Percentiles rank a stretch among this genome's conserved stretches.
Evolutionary conservation across 2,113 vertebrate species (phyloP).

Genomic region (Talpa occidentalis): DNA sequence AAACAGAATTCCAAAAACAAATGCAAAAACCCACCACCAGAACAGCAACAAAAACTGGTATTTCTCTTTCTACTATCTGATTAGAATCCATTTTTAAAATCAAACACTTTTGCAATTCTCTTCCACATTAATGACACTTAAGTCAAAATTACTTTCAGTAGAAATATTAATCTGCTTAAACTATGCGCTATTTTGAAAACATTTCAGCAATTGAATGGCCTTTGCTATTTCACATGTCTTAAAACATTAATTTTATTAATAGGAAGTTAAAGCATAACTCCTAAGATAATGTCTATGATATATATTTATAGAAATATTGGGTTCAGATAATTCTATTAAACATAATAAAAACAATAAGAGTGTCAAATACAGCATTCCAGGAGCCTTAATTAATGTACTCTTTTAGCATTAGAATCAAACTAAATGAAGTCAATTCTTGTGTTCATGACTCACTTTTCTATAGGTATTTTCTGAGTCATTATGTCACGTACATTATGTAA

Average conservation of each 20-base stretch:
- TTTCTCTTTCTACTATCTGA: background rate
- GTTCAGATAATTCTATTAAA: background rate
- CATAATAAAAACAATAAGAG: background rate
- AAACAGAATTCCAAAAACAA: background rate
- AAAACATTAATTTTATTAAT: slow-evolving; percentile 6
- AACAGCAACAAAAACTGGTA: background rate
- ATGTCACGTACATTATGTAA: background rate
- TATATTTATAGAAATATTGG: background rate
- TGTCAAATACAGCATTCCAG: background rate
- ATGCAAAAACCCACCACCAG: background rate
- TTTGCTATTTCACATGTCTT: background rate
- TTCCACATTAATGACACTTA: background rate
- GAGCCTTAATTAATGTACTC: background rate
- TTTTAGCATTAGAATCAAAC: background rate
- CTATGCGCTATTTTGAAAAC: background rate
- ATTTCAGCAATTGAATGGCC: background rate
- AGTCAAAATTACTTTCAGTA: background rate
- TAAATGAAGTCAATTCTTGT: background rate
- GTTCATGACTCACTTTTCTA: background rate
- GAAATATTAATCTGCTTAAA: background rate
- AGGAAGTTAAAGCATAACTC: background rate
- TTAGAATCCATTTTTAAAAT: background rate
- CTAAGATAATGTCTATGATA: background rate
- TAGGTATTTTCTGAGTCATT: background rate
- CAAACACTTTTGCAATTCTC: background rate